Conservation (phyloP, 1,140 invertebrate species). For the Drosophila simulans region DNA sequence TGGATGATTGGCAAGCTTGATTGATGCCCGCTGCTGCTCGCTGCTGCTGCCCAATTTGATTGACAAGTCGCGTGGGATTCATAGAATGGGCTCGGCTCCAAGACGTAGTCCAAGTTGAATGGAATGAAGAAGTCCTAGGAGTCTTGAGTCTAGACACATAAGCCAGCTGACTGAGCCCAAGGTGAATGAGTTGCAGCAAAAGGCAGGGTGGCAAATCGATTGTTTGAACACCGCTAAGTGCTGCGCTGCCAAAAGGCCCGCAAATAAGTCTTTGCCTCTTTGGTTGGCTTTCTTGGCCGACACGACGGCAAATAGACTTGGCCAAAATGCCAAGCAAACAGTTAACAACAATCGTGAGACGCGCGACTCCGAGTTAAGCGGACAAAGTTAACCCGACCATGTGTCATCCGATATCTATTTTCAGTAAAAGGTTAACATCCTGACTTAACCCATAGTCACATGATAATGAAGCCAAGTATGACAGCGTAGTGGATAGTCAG, state of each 20-base stretch:
- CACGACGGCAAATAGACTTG: constrained; percentile 49
- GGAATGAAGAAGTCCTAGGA: constrained; percentile 10
- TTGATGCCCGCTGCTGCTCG: constrained; percentile 40
- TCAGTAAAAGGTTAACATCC: constrained; percentile 7
- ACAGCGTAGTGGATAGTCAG: background rate
- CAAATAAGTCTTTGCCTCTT: constrained; percentile 43
- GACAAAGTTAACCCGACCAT: background rate
- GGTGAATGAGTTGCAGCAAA: constrained; percentile 28
- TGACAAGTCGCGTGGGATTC: constrained; percentile 46
- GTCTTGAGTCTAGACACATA: constrained; percentile 43
- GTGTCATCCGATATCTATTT: constrained; percentile 10
- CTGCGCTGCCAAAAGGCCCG: constrained; percentile 1
- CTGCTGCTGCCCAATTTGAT: constrained; percentile 32
- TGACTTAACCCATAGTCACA: background rate
- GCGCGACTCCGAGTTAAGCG: background rate
- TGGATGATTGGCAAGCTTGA: constrained; percentile 63
- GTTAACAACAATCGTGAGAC: background rate
- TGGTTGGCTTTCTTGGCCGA: constrained; percentile 33
- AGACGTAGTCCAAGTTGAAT: constrained; percentile 3
- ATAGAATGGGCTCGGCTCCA: background rate
- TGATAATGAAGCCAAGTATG: background rate
- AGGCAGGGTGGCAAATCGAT: constrained; percentile 9
- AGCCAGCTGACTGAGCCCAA: constrained; percentile 29
- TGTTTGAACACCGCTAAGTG: constrained; percentile 50
- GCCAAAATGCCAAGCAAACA: constrained; percentile 20